Evolutionary conservation across 1,140 invertebrate genomes (phyloP).

Genomic region (Dysdera silvatica): DNA sequence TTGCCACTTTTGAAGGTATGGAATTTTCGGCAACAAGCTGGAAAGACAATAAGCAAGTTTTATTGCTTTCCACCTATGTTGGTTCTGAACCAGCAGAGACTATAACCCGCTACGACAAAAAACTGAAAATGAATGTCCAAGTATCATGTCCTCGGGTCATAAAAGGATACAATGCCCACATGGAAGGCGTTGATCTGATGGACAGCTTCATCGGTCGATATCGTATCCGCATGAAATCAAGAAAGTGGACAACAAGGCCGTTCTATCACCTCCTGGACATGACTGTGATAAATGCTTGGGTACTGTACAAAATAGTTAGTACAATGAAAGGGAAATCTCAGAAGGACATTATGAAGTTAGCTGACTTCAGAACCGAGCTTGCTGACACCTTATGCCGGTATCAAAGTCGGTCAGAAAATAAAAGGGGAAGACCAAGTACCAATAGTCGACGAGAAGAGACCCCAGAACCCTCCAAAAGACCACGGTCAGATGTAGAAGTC

Average conservation of each 20-base stretch:
- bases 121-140: conserved; percentile 35
- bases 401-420: not conserved
- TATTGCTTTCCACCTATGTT: conserved; percentile 42
- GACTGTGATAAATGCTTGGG: conserved; percentile 36
- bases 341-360: too few relatives aligned
- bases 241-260: conserved; percentile 44
- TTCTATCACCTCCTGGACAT: conserved; percentile 47
- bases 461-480: not conserved
- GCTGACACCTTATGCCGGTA: not conserved
- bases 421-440: not conserved
- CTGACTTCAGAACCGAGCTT: not conserved
- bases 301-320: conserved; percentile 27
- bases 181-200: conserved; percentile 47
- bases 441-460: not conserved
- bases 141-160: conserved; percentile 45
- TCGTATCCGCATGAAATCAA: conserved; percentile 41
- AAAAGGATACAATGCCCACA: conserved; percentile 46
- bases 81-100: conserved; percentile 37
- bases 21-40: conserved; percentile 30
- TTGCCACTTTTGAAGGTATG: conserved; percentile 27
- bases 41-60: conserved; percentile 42
- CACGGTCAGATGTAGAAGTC: not conserved
- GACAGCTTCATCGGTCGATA: conserved; percentile 46
- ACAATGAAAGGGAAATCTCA: too few relatives aligned
- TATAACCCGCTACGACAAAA: conserved; percentile 38